A percentile compares a stretch with the other conserved stretches of the same genome.
These are phyloP conservation scores for Coracopsis vasa DNA, from an alignment of 2,113 vertebrate species.

Conservation along the genomic window DNA sequence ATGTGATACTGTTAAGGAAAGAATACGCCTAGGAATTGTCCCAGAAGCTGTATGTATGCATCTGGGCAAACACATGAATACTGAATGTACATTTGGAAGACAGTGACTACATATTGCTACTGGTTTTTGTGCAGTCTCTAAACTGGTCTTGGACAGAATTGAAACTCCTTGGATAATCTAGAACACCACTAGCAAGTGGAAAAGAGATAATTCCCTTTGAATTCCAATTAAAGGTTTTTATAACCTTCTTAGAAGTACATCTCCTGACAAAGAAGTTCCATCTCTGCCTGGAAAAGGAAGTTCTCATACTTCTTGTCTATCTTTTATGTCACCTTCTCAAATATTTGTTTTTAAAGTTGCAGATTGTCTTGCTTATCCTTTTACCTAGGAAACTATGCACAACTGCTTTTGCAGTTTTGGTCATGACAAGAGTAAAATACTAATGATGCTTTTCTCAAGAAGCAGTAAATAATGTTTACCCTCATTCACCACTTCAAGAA, in stretches of 20 bases:
- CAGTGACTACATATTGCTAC: fast-evolving
- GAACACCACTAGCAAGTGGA: neutral
- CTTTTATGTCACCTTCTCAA: neutral
- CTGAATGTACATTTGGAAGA: neutral
- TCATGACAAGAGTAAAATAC: neutral
- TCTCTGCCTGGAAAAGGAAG: neutral
- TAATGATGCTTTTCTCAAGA: neutral
- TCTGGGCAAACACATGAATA: fast-evolving
- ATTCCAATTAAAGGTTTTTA: neutral
- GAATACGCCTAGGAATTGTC: neutral
- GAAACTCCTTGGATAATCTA: neutral
- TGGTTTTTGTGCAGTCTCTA: neutral
- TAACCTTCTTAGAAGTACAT: neutral
- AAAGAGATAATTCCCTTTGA: neutral
- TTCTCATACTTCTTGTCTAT: neutral
- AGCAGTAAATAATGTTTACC: neutral
- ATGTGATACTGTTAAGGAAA: neutral
- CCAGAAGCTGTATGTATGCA: neutral
- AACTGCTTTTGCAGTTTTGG: neutral
- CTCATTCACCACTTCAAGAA: neutral
- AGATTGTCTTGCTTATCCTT: neutral
- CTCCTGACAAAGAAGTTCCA: neutral
- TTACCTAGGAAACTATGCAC: neutral
- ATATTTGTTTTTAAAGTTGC: neutral
- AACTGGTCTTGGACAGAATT: neutral